Evolutionary conservation across 92 coral and sea anemone species (phyloP), one percentile per base, ranked within the genome.

Genomic region (Zoanthus sociatus): DNA sequence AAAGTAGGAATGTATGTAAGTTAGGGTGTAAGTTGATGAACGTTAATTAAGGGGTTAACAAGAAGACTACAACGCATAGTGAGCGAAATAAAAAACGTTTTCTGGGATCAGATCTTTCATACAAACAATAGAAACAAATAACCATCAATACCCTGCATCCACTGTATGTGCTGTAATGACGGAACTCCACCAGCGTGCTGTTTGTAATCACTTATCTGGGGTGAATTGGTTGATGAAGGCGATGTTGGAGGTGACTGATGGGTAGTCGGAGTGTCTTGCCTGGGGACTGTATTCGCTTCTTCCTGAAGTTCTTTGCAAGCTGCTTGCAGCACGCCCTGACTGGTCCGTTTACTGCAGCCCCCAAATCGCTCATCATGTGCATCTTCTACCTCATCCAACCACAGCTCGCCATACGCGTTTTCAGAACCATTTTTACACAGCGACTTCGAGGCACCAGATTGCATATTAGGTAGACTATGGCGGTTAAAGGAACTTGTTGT

Each of bases 101-200:
- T 50, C 55, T 50, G 55, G 55, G 12, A 50, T 11, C 9, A 50
- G 55, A 50, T 30, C 46, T 33, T 69, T 69, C 42, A 9, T 30
- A 31, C 16, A 31, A 6, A 9, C 74, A 30, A 30, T 2, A 20
- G 20, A 14, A 30, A 31, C 33, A 69, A 9, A 3, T 15, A 69
- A 9, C 8, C 74, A 33, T 10, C 13, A 73, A 9, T 67, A 81
- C 85, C 85, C 11, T 81, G 74, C 85, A 81, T 81, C 85, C 85
- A 81, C 46, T 81, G 76, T 46, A 81, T 66, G 85, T 64, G 46
- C 14, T 66, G 46, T 4, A 67, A 53, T 20, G 63, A 81, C 9
- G 73, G 66, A 21, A 81, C 30, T 74, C 47, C 75, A 11, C n/a
- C 12, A 14, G 85, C 66, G 44, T 58, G 51, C 69, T 31, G 58